Conservation (phyloP, 2,797 vertebrate genomes). For the Ammospiza maritima region DNA sequence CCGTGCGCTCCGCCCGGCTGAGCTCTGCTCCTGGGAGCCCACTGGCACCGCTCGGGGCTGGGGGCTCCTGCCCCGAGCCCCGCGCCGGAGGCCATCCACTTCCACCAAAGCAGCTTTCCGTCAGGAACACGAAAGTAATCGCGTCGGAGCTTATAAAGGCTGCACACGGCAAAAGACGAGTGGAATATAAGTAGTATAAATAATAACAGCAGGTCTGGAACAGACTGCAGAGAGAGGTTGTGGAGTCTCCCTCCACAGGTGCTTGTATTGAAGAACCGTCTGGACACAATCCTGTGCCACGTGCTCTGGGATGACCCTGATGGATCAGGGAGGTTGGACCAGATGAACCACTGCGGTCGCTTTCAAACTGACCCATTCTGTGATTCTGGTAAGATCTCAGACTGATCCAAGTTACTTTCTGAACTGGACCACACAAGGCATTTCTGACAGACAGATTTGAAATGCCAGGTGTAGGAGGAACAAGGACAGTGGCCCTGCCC, state of each 20-base stretch:
- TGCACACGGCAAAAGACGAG: background rate
- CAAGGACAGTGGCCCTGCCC: accelerated
- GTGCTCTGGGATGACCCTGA: background rate
- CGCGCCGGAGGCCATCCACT: background rate
- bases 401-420: too few relatives aligned
- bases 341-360: background rate
- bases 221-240: background rate
- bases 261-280: background rate
- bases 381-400: background rate
- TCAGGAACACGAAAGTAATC: too few relatives aligned
- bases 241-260: background rate
- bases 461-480: accelerated
- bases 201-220: background rate
- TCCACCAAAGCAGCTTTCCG: background rate
- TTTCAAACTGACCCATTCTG: background rate
- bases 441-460: background rate
- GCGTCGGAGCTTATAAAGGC: background rate
- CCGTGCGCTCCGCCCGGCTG: background rate
- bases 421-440: accelerated
- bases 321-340: background rate
- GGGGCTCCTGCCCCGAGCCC: background rate
- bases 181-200: background rate
- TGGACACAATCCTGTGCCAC: background rate
- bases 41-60: background rate
- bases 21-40: background rate